Evolutionary conservation across 2,797 vertebrate genomes (phyloP).

Genomic region (Alca torda): DNA sequence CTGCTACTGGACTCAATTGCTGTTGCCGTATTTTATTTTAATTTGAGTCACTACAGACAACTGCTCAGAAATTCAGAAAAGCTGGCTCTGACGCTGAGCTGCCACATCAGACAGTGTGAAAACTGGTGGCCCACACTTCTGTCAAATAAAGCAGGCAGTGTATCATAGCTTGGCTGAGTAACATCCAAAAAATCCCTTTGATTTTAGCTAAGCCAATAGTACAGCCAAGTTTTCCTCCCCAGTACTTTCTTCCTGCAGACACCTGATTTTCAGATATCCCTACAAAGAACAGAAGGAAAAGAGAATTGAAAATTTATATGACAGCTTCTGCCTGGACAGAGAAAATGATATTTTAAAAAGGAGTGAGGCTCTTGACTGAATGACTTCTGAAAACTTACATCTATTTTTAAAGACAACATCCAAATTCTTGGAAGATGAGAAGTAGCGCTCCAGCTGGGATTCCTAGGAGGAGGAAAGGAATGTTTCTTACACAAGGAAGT

Average conservation of each 20-base stretch:
- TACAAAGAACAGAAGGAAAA: neutral
- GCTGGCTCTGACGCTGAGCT: neutral
- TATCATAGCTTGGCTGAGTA: neutral
- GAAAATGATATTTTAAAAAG: neutral
- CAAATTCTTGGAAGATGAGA: neutral
- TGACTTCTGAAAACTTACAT: neutral
- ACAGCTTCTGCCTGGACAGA: neutral
- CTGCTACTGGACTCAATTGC: neutral
- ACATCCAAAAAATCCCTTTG: neutral
- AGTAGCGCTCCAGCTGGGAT: neutral
- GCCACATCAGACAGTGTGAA: neutral
- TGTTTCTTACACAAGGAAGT: neutral
- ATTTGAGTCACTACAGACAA: neutral
- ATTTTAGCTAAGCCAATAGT: neutral
- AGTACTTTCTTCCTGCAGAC: neutral
- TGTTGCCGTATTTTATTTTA: neutral
- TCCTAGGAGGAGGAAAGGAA: neutral
- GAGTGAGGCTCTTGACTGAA: neutral
- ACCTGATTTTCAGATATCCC: neutral
- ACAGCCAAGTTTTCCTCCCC: neutral
- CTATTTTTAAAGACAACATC: neutral
- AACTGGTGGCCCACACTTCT: neutral
- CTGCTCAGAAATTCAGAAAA: slow-evolving; percentile 4
- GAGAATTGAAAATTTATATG: neutral
- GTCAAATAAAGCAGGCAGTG: neutral